Conservation (phyloP, 1,140 invertebrate genomes). For the Drosophila athabasca region DNA sequence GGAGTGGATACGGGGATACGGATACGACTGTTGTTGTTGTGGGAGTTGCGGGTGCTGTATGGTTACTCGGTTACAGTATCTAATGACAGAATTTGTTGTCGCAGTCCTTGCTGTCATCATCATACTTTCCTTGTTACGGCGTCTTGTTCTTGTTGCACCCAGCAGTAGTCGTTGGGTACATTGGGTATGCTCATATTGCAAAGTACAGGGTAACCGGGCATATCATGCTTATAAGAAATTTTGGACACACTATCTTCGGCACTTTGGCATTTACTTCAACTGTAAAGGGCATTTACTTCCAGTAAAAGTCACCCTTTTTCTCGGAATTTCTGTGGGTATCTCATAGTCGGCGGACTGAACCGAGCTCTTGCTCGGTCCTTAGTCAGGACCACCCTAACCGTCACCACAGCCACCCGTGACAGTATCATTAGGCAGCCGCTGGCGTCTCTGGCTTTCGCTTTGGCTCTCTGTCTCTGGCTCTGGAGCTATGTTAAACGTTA, state of each 20-base stretch:
- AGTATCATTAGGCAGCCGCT: conserved; percentile 76
- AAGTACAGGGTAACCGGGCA: not conserved
- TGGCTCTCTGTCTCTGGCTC: conserved; percentile 4
- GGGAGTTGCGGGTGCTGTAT: conserved; percentile 18
- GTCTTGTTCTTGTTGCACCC: conserved; percentile 7
- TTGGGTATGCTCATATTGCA: not conserved
- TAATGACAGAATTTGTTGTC: conserved; percentile 74
- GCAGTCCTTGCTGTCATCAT: conserved; percentile 75
- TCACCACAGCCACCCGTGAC: conserved; percentile 23
- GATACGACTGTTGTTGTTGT: conserved; percentile 1
- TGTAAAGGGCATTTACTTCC: conserved; percentile 25
- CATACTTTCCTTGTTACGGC: conserved; percentile 51
- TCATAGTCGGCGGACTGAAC: too few species aligned
- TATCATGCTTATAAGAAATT: too few species aligned
- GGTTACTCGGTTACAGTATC: conserved; percentile 68
- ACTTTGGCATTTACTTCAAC: not conserved
- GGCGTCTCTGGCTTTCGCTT: conserved; percentile 28
- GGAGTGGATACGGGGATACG: too few species aligned
- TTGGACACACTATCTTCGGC: too few species aligned
- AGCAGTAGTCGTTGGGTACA: too few species aligned
- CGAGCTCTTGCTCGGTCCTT: conserved; percentile 17
- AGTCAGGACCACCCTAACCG: conserved; percentile 7
- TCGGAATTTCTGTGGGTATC: conserved; percentile 1
- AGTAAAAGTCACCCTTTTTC: not conserved
- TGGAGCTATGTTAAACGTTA: conserved; percentile 65